A percentile compares a stretch with the other conserved stretches of the same genome.
phyloP scores from a whole-genome alignment of 2,113 vertebrate genomes.

The Dasyurus viverrinus region DNA sequence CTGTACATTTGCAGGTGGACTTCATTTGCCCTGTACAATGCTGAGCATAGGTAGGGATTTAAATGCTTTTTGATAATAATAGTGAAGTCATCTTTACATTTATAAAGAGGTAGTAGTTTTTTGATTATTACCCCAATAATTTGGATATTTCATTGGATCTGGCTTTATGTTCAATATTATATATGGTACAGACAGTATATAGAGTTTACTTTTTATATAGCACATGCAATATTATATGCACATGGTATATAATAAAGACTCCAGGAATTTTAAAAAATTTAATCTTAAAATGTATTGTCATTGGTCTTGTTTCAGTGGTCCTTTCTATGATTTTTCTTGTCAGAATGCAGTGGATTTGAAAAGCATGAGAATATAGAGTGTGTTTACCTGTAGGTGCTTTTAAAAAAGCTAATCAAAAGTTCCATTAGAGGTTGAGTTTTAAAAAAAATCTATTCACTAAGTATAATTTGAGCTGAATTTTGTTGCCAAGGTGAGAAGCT shows the following conservation, averaged over 20 bases:
- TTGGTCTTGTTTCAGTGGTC: not conserved
- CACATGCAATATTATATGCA: not conserved
- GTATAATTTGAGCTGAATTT: slow-evolving; percentile 51
- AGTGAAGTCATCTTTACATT: not conserved
- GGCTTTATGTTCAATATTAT: not conserved
- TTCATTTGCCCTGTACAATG: not conserved
- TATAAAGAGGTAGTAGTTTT: not conserved
- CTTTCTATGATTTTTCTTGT: not conserved
- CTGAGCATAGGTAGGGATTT: not conserved
- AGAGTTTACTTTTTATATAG: not conserved
- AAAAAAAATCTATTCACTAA: not conserved
- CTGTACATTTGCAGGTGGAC: slow-evolving; percentile 25
- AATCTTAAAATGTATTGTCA: not conserved
- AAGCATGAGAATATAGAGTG: slow-evolving; percentile 41
- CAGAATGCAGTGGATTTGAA: slow-evolving; percentile 48
- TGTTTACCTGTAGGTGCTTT: slow-evolving; percentile 47
- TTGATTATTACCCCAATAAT: not conserved
- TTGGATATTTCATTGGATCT: not conserved
- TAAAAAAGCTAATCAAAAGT: slow-evolving; percentile 60
- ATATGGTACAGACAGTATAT: not conserved
- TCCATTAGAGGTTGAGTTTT: not conserved
- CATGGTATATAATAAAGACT: not conserved
- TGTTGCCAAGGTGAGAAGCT: not conserved
- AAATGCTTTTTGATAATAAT: not conserved
- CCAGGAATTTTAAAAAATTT: not conserved